Percentiles rank a stretch among this genome's conserved stretches.
Conservation (phyloP, 1,140 invertebrate genomes). For the Muscidifurax raptorellus region DNA sequence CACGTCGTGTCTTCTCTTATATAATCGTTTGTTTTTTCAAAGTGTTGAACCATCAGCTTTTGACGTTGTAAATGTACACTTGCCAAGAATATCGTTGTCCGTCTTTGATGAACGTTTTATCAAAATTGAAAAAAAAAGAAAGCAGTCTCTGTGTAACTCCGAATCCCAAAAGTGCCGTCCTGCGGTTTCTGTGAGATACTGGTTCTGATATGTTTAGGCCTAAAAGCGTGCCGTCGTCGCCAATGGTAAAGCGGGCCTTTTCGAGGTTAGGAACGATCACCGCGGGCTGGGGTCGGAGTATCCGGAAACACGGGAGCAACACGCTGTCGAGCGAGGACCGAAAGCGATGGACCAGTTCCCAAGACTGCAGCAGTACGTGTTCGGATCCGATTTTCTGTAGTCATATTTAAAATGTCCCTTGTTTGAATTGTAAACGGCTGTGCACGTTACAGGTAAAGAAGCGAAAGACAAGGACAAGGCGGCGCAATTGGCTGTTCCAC, state of each 20-base stretch:
- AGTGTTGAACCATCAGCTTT: neutral
- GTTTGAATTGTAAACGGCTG: neutral
- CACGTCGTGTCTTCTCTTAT: slow-evolving; percentile 25
- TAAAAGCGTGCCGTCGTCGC: slow-evolving; percentile 94
- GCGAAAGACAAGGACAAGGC: slow-evolving; percentile 83
- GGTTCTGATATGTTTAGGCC: slow-evolving; percentile 80
- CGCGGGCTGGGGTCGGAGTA: slow-evolving; percentile 91
- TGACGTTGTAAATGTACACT: neutral
- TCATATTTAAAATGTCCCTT: neutral
- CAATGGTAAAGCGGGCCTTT: slow-evolving; percentile 95
- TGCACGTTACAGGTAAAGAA: slow-evolving; percentile 80
- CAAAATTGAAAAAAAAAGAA: neutral
- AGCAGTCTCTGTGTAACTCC: slow-evolving; percentile 53
- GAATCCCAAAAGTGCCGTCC: slow-evolving; percentile 68
- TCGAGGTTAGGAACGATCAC: slow-evolving; percentile 91
- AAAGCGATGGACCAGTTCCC: slow-evolving; percentile 93
- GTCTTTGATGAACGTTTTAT: neutral
- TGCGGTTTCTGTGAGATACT: slow-evolving; percentile 75
- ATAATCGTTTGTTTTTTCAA: slow-evolving; percentile 1
- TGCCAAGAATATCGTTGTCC: neutral
- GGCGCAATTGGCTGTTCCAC: slow-evolving; percentile 86
- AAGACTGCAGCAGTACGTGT: slow-evolving; percentile 91
- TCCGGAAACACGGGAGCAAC: slow-evolving; percentile 84
- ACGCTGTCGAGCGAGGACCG: slow-evolving; percentile 88
- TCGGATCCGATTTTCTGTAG: slow-evolving; percentile 8